These are phyloP conservation scores for Drosophila kohkoa DNA, from an alignment of 1,140 invertebrate genomes.

Conservation along the genomic window DNA sequence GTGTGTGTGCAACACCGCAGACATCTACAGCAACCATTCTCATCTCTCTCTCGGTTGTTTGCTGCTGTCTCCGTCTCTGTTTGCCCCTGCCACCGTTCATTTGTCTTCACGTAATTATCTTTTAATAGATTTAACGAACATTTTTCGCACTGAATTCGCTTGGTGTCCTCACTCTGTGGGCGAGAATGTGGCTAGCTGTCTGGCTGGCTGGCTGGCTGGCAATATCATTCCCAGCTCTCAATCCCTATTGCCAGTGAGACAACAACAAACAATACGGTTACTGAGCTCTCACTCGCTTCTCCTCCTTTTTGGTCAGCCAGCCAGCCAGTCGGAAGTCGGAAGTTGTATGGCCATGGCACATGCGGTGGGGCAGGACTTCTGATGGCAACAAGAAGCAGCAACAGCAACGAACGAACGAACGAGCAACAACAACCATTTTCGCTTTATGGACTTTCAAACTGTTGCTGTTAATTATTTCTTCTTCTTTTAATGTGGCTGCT, in stretches of 20 bases:
- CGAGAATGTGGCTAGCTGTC: neutral
- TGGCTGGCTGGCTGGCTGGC: neutral
- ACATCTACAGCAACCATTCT: slow-evolving; percentile 14
- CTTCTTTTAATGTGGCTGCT: slow-evolving; percentile 79
- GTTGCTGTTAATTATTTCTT: slow-evolving; percentile 83
- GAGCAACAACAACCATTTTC: slow-evolving; percentile 58
- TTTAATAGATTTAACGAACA: slow-evolving; percentile 84
- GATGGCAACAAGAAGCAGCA: slow-evolving; percentile 2
- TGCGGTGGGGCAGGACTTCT: slow-evolving; percentile 52
- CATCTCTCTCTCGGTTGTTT: neutral
- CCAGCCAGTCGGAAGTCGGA: slow-evolving; percentile 72
- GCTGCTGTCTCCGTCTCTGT: neutral
- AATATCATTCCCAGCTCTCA: slow-evolving; percentile 9
- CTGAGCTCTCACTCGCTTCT: slow-evolving; percentile 17
- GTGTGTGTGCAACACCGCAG: slow-evolving; percentile 30
- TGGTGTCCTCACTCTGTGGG: slow-evolving; percentile 50
- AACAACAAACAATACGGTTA: slow-evolving; percentile 44
- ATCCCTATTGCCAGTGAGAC: slow-evolving; percentile 19
- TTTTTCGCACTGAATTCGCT: slow-evolving; percentile 76
- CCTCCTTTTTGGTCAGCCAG: too few relatives aligned
- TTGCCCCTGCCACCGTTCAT: slow-evolving; percentile 50
- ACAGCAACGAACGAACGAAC: neutral
- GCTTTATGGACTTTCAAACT: slow-evolving; percentile 84
- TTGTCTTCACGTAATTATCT: slow-evolving; percentile 84
- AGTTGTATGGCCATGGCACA: slow-evolving; percentile 80